A percentile compares a stretch with the other conserved stretches of the same genome.
Conservation (phyloP, 2,888 invertebrate genomes). For the Stegana nigrithorax region DNA sequence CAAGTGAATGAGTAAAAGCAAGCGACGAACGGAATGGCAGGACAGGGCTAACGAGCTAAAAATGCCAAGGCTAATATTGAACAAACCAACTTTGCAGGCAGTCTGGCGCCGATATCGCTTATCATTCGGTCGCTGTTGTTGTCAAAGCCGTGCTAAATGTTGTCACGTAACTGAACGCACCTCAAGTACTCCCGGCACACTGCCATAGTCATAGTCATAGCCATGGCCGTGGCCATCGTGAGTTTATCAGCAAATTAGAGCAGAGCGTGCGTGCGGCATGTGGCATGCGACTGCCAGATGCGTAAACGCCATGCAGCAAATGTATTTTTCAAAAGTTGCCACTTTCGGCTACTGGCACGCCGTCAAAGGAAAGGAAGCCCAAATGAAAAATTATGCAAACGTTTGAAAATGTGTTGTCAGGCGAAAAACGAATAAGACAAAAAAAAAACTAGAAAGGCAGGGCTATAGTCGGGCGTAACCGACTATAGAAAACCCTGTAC, state of each 20-base stretch:
- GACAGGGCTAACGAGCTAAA: slow-evolving; percentile 9
- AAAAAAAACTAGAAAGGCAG: too few relatives aligned
- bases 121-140: background rate
- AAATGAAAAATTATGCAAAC: too few relatives aligned
- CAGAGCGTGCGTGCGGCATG: background rate
- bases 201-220: too few relatives aligned
- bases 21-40: background rate
- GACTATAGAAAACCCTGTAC: too few relatives aligned
- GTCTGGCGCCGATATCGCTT: background rate
- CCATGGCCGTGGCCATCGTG: background rate
- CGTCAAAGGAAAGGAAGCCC: too few relatives aligned
- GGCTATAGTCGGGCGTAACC: too few relatives aligned
- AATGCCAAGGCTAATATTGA: slow-evolving; percentile 7
- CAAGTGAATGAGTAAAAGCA: background rate
- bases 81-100: slow-evolving; percentile 10
- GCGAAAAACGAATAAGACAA: too few relatives aligned
- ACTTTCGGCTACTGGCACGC: too few relatives aligned
- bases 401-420: too few relatives aligned
- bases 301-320: too few relatives aligned
- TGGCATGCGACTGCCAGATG: too few relatives aligned
- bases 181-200: background rate
- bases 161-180: slow-evolving; percentile 2
- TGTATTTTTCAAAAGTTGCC: too few relatives aligned
- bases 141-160: background rate
- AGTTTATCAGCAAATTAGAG: slow-evolving; percentile 13